Conservation (phyloP, 2,888 invertebrate species). For the Tinea semifulvella region DNA sequence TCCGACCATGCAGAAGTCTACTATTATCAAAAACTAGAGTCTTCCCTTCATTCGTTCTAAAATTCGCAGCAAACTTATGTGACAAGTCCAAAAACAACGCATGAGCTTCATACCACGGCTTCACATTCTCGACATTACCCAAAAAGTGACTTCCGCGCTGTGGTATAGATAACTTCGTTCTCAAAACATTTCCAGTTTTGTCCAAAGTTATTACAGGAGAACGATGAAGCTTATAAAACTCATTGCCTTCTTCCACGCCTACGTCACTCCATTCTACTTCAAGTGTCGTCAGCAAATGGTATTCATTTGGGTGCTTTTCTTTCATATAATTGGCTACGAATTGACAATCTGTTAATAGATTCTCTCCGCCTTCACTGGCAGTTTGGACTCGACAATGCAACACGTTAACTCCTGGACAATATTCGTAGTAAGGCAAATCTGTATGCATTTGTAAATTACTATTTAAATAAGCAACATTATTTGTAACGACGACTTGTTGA, state of each 20-base stretch:
- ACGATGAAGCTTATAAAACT: slow-evolving; percentile 70
- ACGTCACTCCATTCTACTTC: slow-evolving; percentile 79
- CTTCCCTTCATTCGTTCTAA: slow-evolving; percentile 73
- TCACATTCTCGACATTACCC: slow-evolving; percentile 65
- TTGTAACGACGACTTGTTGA: slow-evolving; percentile 72
- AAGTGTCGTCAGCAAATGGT: slow-evolving; percentile 63
- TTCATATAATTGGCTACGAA: slow-evolving; percentile 70
- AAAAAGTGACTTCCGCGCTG: slow-evolving; percentile 76
- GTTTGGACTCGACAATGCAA: slow-evolving; percentile 78
- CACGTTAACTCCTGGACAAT: slow-evolving; percentile 77
- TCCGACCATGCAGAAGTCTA: slow-evolving; percentile 76
- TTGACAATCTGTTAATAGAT: slow-evolving; percentile 73
- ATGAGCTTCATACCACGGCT: slow-evolving; percentile 75
- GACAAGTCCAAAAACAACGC: slow-evolving; percentile 69
- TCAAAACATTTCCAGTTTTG: slow-evolving; percentile 59
- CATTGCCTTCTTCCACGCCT: slow-evolving; percentile 69
- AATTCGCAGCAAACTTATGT: slow-evolving; percentile 67
- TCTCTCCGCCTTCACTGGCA: slow-evolving; percentile 70
- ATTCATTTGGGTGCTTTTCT: slow-evolving; percentile 62
- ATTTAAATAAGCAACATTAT: slow-evolving; percentile 78
- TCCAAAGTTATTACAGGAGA: slow-evolving; percentile 71
- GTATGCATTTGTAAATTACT: slow-evolving; percentile 75
- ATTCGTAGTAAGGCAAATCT: slow-evolving; percentile 80
- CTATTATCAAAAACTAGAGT: slow-evolving; percentile 80
- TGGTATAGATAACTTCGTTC: slow-evolving; percentile 78